Evolutionary conservation across 2,113 vertebrate genomes (phyloP).

Genomic region (Lophius piscatorius): DNA sequence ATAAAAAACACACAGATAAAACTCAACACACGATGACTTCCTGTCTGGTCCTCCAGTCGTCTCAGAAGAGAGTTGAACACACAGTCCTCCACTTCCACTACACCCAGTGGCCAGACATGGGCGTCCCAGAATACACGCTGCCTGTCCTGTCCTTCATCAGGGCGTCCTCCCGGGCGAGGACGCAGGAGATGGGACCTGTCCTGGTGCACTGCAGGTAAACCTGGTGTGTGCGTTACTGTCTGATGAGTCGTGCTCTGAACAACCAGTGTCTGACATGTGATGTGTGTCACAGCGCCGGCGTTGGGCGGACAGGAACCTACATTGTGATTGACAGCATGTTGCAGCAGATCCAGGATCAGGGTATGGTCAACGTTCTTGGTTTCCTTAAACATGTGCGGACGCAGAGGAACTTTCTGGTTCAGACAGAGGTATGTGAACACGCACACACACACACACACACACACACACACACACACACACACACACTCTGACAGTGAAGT

Average conservation of each 20-base stretch:
- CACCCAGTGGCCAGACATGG: constrained; percentile 99
- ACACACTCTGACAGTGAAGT: neutral
- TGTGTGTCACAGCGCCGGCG: constrained; percentile 86
- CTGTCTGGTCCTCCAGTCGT: constrained; percentile 73
- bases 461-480: constrained; percentile 14
- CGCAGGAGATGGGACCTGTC: constrained; percentile 87
- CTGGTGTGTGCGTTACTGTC: neutral
- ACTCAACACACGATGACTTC: neutral
- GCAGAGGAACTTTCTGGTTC: constrained; percentile 97
- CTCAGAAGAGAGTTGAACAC: constrained; percentile 88
- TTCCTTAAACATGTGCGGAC: constrained; percentile 96
- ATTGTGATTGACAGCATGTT: constrained; percentile 97
- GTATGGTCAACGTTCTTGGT: constrained; percentile 91
- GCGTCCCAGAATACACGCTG: constrained; percentile 92
- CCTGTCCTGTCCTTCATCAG: constrained; percentile 93
- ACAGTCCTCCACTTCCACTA: constrained; percentile 93
- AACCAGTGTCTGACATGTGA: neutral
- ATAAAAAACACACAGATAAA: neutral
- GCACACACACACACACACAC: neutral
- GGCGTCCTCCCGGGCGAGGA: constrained; percentile 85
- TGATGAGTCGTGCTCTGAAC: too few relatives aligned
- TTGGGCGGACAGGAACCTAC: constrained; percentile 95
- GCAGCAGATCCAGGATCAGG: constrained; percentile 94
- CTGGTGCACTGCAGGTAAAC: constrained; percentile 95
- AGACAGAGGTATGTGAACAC: constrained; percentile 88